These are phyloP conservation scores for Megathymus violae DNA, from an alignment of 1,140 invertebrate species.

Conservation along the genomic window DNA sequence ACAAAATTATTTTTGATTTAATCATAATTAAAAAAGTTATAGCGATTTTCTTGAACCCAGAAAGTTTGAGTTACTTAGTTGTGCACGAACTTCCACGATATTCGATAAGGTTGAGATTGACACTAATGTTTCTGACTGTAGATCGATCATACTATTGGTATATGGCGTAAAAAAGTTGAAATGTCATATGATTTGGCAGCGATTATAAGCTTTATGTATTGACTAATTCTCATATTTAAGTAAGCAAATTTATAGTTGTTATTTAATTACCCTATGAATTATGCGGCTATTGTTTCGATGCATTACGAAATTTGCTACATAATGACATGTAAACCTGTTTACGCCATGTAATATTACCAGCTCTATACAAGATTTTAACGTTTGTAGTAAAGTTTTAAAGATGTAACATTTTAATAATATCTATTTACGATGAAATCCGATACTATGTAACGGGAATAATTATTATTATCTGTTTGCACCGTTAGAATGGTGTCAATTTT, in stretches of 20 bases:
- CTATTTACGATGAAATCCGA: not conserved
- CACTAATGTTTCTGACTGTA: conserved; percentile 12
- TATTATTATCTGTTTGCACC: not conserved
- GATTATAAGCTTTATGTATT: not conserved
- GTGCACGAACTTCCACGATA: too few species aligned
- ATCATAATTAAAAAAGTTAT: too few species aligned
- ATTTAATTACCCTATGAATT: too few species aligned
- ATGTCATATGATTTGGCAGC: not conserved
- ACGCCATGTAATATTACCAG: not conserved
- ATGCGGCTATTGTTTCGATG: too few species aligned
- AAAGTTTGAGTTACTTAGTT: too few species aligned
- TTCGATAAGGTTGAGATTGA: too few species aligned
- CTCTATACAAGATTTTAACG: conserved; percentile 8
- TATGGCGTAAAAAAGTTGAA: not conserved
- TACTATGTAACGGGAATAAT: not conserved
- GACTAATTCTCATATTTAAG: too few species aligned
- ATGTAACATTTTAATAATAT: conserved; percentile 21
- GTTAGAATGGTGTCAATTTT: too few species aligned
- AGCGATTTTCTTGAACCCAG: too few species aligned
- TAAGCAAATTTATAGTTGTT: too few species aligned
- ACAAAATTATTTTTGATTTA: too few species aligned
- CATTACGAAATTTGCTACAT: too few species aligned
- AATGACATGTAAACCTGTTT: not conserved
- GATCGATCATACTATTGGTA: not conserved
- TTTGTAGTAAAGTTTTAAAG: conserved; percentile 20